Conservation (phyloP, 1,140 invertebrate species). For the Drosophila murphyi region DNA sequence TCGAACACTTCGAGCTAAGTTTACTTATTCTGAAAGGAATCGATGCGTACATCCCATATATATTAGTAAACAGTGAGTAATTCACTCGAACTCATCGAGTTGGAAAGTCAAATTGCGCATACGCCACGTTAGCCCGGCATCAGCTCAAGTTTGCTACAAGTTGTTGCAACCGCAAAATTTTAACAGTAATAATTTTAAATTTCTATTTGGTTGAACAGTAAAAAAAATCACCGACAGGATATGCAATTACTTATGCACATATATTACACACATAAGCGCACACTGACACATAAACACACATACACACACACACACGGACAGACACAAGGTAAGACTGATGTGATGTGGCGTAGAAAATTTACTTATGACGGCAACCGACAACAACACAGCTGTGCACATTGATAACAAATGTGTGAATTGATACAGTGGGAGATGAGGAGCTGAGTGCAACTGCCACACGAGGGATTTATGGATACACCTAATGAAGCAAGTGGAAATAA, state of each 20-base stretch:
- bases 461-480: not conserved
- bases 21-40: constrained; percentile 15
- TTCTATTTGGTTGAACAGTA: constrained; percentile 32
- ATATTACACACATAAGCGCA: constrained; percentile 26
- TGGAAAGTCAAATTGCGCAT: constrained; percentile 35
- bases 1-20: constrained; percentile 5
- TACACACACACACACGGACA: not conserved
- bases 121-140: constrained; percentile 32
- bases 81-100: constrained; percentile 21
- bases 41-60: not conserved
- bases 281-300: constrained; percentile 15
- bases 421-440: constrained; percentile 23
- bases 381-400: constrained; percentile 50
- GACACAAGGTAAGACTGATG: not conserved
- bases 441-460: not conserved
- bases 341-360: constrained; percentile 46
- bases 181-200: constrained; percentile 37
- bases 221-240: constrained; percentile 23
- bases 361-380: constrained; percentile 40
- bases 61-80: not conserved
- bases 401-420: constrained; percentile 41
- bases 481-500: constrained; percentile 1
- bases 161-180: constrained; percentile 23
- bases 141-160: constrained; percentile 19
- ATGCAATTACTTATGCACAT: constrained; percentile 44